Evolutionary conservation across 2,888 invertebrate species (phyloP).

Genomic region (Eledona agricola): DNA sequence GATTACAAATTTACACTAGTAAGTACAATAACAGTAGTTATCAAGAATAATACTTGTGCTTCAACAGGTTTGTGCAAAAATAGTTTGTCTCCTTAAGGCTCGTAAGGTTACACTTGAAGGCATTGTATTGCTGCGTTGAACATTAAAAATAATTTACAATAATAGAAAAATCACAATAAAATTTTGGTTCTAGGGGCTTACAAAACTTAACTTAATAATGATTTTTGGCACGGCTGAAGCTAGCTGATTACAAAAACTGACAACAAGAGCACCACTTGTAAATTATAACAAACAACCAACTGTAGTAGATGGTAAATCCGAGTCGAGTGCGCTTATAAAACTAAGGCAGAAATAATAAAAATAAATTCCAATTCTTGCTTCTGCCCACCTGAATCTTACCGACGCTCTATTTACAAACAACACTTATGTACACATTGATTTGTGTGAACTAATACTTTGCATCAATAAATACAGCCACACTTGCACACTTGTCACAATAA

Average conservation of each 20-base stretch:
- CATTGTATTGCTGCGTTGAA: conserved; percentile 23
- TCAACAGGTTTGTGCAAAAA: conserved; percentile 37
- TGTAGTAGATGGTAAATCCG: conserved; percentile 11
- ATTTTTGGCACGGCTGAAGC: conserved; percentile 29
- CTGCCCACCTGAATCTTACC: conserved; percentile 20
- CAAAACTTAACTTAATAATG: conserved; percentile 25
- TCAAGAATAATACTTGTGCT: conserved; percentile 40
- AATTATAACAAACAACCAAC: conserved; percentile 21
- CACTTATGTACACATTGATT: conserved; percentile 20
- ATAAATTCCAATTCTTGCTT: conserved; percentile 16
- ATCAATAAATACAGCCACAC: conserved; percentile 27
- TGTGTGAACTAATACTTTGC: conserved; percentile 25
- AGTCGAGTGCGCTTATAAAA: conserved; percentile 19
- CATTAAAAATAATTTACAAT: conserved; percentile 12
- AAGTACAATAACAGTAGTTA: conserved; percentile 37
- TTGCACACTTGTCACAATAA: conserved; percentile 23
- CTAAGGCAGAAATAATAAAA: conserved; percentile 9
- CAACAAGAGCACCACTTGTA: conserved; percentile 27
- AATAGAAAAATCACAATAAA: conserved; percentile 25
- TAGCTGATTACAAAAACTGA: conserved; percentile 20
- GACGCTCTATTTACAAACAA: conserved; percentile 11
- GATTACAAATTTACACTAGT: conserved; percentile 36
- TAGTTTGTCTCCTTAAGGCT: conserved; percentile 29
- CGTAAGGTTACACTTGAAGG: conserved; percentile 19
- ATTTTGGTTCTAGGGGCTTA: conserved; percentile 24